These are phyloP conservation scores for Lophotriccus pileatus DNA, from an alignment of 2,797 vertebrate species.

Conservation along the genomic window DNA sequence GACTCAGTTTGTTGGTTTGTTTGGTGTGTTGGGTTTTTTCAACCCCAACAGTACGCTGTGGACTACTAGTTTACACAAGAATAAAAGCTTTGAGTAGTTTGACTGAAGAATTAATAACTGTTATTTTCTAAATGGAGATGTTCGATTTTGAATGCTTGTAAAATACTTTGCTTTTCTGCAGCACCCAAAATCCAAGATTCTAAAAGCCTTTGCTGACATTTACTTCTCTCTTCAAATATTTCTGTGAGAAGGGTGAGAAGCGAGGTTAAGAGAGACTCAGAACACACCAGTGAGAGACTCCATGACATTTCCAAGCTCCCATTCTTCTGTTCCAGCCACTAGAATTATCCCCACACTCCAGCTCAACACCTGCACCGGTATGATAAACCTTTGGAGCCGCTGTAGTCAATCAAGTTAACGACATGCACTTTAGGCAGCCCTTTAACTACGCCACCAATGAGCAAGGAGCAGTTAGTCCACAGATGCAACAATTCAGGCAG, in stretches of 20 bases:
- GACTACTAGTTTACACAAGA: not conserved
- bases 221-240: not conserved
- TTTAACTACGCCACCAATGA: constrained; percentile 14
- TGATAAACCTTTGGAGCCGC: constrained; percentile 32
- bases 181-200: not conserved
- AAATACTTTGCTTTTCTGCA: not conserved
- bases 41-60: not conserved
- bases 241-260: not conserved
- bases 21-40: not conserved
- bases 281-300: not conserved
- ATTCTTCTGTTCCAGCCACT: not conserved
- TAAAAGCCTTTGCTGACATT: constrained; percentile 24
- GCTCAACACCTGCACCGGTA: not conserved
- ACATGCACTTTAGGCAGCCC: not conserved
- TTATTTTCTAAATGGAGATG: constrained; percentile 36
- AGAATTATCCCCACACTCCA: not conserved
- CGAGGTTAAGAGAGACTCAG: constrained; percentile 20
- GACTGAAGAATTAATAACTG: constrained; percentile 33
- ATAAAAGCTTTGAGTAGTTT: not conserved
- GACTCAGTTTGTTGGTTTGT: not conserved
- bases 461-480: constrained; percentile 11
- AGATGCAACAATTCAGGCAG: constrained; percentile 2
- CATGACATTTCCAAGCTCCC: constrained; percentile 21
- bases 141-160: not conserved
- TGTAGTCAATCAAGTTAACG: constrained; percentile 19